phyloP scores from a whole-genome alignment of 2,797 vertebrate genomes.

The Salarias fasciatus region DNA sequence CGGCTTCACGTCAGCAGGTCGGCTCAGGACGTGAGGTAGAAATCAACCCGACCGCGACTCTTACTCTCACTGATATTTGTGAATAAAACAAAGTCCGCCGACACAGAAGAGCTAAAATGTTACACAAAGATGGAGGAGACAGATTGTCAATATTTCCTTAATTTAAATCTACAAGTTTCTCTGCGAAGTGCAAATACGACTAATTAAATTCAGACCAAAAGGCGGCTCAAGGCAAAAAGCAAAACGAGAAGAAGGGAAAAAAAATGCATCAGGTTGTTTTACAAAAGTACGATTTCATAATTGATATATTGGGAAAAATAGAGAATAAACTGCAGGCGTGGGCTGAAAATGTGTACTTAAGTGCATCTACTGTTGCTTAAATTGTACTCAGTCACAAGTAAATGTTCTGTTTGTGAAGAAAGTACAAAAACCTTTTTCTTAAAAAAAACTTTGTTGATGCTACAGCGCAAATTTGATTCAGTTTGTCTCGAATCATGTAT shows the following conservation, averaged over 20 bases:
- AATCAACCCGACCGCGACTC: conserved; percentile 2
- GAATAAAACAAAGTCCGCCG: background rate
- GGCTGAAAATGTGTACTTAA: too few relatives aligned
- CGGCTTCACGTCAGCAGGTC: background rate
- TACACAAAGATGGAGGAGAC: conserved; percentile 23
- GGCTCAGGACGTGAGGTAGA: background rate
- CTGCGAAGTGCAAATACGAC: conserved; percentile 14
- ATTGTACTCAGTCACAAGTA: too few relatives aligned
- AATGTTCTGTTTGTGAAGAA: too few relatives aligned
- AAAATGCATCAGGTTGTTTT: conserved; percentile 5
- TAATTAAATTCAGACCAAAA: conserved; percentile 48
- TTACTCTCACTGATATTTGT: conserved; percentile 2
- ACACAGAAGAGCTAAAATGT: conserved; percentile 5
- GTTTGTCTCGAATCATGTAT: too few relatives aligned
- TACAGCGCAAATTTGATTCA: too few relatives aligned
- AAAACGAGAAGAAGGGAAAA: background rate
- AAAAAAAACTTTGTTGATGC: too few relatives aligned
- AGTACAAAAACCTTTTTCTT: too few relatives aligned
- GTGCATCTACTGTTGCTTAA: too few relatives aligned
- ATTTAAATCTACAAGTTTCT: conserved; percentile 36
- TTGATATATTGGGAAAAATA: too few relatives aligned
- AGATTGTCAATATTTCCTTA: conserved; percentile 11
- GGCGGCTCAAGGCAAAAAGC: conserved; percentile 29
- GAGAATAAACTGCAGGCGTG: too few relatives aligned
- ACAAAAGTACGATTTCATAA: conserved; percentile 28